Base-by-base conservation (phyloP, 2,888 invertebrate species). In the Nomada goodeniana region DNA sequence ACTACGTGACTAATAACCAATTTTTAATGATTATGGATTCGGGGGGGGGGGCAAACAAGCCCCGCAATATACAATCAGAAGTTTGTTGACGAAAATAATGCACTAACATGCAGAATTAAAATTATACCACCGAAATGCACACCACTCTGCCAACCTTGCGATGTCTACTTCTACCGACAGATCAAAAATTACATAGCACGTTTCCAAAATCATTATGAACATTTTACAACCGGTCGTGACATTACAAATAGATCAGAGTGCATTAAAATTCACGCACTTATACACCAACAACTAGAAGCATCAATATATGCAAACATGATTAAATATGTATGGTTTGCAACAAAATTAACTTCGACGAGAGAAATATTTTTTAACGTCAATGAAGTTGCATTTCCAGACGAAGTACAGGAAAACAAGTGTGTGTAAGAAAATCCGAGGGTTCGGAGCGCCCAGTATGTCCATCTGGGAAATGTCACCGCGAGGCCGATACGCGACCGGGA, bases 331-430 rank as follows among this genome's bases (percentile, higher is more conserved):
- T 57, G 57, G 57, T 68, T 18, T 44, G 57, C 57, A n/a, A 57
- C 44, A 4, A 68, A 57, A 68, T 11, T 52, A n/a, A 52, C 18
- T 9, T 18, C 50, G 0, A 26, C 9, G 26, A 65, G 29, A 18
- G 65, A 65, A 29, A 52, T 65, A 18, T 52, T 52, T 65, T 2
- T 65, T 15, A 65, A 65, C 11, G 50, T 52, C 11, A 52, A 65
- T 11, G n/a, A 65, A 26, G 29, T 65, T 52, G 50, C 50, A 7
- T 65, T 65, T 42, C 65, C 50, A 20, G 52, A 52, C 2, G 10
- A 36, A 15, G 15, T 23, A 55, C 7, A 42, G 55, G 23, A 18
- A 36, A 68, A 20, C 36, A 42, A 53, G 55, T 42, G 53, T 68
- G n/a, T n/a, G n/a, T n/a, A n/a, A n/a, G n/a, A n/a, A n/a, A n/a